Base-by-base conservation (phyloP, 2,888 invertebrate genomes). In the Thymelicus acteon region DNA sequence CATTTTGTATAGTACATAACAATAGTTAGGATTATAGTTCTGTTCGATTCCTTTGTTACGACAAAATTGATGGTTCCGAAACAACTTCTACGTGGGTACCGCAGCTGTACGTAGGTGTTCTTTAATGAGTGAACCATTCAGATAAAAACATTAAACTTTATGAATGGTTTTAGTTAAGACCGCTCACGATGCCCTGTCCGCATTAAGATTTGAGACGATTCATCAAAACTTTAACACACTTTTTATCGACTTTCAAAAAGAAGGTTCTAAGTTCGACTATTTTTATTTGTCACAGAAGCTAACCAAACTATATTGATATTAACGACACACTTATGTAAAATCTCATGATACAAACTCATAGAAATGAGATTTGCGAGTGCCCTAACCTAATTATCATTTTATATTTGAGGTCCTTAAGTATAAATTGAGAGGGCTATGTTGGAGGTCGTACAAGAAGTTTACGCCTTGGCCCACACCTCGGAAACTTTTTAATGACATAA, bases 401-500 rank as follows among this genome's bases (percentile, higher is more conserved):
- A 31, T 57, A 12, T 57, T 57, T 24, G 7, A 37, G 39, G 58
- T 39, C 39, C 12, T 54, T 4, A 58, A 58, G n/a, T 7, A 12
- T 31, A 57, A 57, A 52, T 19, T 19, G 52, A 24, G 4, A 39
- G 8, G 3, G n/a, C 58, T 2, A n/a, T 39, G n/a, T 8, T n/a
- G 39, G 40, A 60, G 58, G 47, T 37, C 39, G 49, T 10, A 40
- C 44, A 47, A 7, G 60, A 58, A 63, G 48, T 60, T 47, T 60
- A 60, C 60, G 31, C 62, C 65, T 66, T 73, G 73, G 75, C 74
- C 76, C 76, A 78, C 77, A 77, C 79, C 66, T 72, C 67, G 61
- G 66, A 61, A 75, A 76, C 75, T 78, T 78, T 75, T 81, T 78
- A 77, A 75, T 75, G 76, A 78, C 78, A 80, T 74, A 74, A 76